phyloP scores from a whole-genome alignment of 2,113 vertebrate genomes.

The Panurus biarmicus region DNA sequence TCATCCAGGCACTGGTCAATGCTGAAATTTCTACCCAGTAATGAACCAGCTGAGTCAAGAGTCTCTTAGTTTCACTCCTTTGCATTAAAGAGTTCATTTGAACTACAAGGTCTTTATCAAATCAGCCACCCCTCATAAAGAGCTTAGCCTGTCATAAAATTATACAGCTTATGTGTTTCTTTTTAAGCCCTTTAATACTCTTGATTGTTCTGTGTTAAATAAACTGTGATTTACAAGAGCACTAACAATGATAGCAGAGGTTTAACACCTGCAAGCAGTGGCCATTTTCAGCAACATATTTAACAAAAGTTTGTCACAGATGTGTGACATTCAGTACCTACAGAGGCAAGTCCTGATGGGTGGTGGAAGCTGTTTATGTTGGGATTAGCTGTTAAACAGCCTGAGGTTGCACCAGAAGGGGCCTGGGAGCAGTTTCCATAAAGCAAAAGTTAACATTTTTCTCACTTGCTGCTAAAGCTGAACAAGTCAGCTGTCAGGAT shows the following conservation, averaged over 20 bases:
- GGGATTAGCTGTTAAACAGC: neutral
- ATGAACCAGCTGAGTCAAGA: neutral
- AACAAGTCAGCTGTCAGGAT: neutral
- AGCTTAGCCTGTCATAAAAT: slow-evolving; percentile 28
- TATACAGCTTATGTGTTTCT: slow-evolving; percentile 55
- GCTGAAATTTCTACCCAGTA: neutral
- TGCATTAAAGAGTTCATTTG: neutral
- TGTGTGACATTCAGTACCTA: neutral
- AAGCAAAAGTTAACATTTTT: slow-evolving; percentile 7
- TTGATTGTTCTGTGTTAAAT: slow-evolving; percentile 67
- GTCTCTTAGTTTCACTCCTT: neutral
- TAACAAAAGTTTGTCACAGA: slow-evolving; percentile 28
- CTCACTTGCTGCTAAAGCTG: neutral
- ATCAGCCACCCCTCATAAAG: slow-evolving; percentile 45
- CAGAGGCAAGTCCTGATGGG: neutral
- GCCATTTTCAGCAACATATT: neutral
- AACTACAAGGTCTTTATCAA: slow-evolving; percentile 27
- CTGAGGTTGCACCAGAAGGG: neutral
- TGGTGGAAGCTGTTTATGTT: slow-evolving; percentile 1
- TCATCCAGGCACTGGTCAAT: neutral
- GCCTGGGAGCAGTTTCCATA: neutral
- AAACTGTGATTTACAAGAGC: slow-evolving; percentile 67
- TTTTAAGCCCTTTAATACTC: slow-evolving; percentile 68
- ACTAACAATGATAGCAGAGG: slow-evolving; percentile 29
- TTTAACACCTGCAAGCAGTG: neutral